A percentile compares a stretch with the other conserved stretches of the same genome.
Conservation (phyloP, 2,113 vertebrate species). For the Megaptera novaeangliae region DNA sequence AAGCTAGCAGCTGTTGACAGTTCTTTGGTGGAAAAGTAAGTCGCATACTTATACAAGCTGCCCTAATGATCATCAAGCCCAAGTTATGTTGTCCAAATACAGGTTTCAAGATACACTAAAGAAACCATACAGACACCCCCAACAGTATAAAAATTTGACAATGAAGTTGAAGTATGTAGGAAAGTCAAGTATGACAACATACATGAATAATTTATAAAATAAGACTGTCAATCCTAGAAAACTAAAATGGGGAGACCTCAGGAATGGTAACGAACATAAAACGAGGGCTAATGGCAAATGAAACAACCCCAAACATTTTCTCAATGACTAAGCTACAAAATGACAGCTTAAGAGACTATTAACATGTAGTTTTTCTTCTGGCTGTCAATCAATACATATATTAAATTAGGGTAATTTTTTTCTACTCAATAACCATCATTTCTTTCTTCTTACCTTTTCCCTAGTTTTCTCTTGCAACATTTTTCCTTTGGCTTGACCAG, state of each 20-base stretch:
- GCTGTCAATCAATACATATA: not conserved
- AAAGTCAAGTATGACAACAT: not conserved
- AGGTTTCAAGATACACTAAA: constrained; percentile 24
- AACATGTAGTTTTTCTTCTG: not conserved
- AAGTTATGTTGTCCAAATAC: constrained; percentile 35
- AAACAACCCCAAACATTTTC: not conserved
- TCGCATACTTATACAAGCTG: constrained; percentile 4
- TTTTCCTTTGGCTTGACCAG: constrained; percentile 69
- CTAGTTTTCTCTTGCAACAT: constrained; percentile 16
- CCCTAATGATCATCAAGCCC: constrained; percentile 48
- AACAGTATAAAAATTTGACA: constrained; percentile 30
- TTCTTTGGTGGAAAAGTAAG: constrained; percentile 67
- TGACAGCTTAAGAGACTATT: not conserved
- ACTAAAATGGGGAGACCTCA: not conserved
- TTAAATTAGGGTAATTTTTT: not conserved
- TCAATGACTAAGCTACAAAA: not conserved
- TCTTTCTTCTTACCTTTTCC: not conserved
- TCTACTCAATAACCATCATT: not conserved
- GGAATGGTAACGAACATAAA: not conserved
- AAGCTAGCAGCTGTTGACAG: constrained; percentile 16
- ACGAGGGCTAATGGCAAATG: not conserved
- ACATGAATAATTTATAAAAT: constrained; percentile 27
- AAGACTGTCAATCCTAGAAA: constrained; percentile 10
- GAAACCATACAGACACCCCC: not conserved
- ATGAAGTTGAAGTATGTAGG: not conserved